Evolutionary conservation across 2,113 vertebrate species (phyloP).

Genomic region (Rafetus swinhoei): DNA sequence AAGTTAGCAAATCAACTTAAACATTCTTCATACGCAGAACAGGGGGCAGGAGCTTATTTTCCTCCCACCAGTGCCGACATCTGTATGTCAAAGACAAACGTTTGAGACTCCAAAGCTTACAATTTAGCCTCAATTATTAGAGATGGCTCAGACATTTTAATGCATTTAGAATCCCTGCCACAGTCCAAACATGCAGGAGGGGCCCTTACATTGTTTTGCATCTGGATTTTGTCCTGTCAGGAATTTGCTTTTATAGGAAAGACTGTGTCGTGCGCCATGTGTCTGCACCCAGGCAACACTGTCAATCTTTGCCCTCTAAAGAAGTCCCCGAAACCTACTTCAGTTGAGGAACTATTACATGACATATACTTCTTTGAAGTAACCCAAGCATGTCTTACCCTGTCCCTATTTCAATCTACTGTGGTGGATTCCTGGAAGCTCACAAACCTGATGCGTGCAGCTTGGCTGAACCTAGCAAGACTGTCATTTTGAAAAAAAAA

Average conservation of each 20-base stretch:
- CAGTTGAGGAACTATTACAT: neutral
- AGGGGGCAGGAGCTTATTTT: neutral
- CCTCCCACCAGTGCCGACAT: neutral
- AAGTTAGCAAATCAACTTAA: neutral
- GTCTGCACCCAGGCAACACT: fast-evolving
- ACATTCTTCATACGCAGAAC: neutral
- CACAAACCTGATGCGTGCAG: neutral
- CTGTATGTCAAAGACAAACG: neutral
- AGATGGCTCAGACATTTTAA: neutral
- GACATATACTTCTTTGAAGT: neutral
- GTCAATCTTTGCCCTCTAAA: neutral
- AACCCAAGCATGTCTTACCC: neutral
- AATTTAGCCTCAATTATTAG: neutral
- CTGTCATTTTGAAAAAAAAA: neutral
- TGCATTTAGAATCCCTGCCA: neutral
- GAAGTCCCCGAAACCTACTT: neutral
- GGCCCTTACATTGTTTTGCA: neutral
- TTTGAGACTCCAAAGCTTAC: neutral
- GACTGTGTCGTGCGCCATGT: neutral
- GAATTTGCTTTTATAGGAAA: neutral
- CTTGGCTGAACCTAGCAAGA: neutral
- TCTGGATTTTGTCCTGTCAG: neutral
- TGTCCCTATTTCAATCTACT: neutral
- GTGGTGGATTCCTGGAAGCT: fast-evolving
- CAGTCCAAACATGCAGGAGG: neutral